phyloP scores from a whole-genome alignment of 2,113 vertebrate species.

The Excalfactoria chinensis region DNA sequence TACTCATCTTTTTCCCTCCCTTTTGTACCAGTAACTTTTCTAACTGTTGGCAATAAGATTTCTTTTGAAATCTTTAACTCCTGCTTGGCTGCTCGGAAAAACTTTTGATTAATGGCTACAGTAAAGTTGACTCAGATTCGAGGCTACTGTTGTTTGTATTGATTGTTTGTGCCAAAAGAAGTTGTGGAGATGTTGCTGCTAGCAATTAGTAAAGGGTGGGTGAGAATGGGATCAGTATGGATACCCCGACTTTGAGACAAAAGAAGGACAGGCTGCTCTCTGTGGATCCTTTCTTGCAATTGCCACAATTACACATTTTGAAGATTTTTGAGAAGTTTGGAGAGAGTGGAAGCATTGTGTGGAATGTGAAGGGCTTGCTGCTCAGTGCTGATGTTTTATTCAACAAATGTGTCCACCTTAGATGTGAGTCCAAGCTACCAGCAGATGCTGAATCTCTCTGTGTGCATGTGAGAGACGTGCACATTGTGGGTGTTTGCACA shows the following conservation, averaged over 20 bases:
- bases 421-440: background rate
- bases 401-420: background rate
- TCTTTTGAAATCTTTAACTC: background rate
- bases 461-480: background rate
- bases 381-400: background rate
- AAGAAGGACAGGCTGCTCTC: fast-evolving
- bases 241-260: background rate
- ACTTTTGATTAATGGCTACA: background rate
- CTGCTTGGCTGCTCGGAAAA: background rate
- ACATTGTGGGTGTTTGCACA: background rate
- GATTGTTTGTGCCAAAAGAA: background rate
- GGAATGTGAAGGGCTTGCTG: background rate
- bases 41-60: background rate
- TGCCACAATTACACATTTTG: background rate
- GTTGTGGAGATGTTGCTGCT: background rate
- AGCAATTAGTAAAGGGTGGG: background rate
- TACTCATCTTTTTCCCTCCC: background rate
- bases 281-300: fast-evolving
- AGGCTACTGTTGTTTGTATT: background rate
- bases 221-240: background rate
- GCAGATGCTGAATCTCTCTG: background rate
- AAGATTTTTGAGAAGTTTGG: background rate
- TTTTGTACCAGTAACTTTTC: background rate
- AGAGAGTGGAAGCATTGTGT: background rate
- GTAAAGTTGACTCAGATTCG: background rate